Percentiles rank a stretch among this genome's conserved stretches.
Evolutionary conservation across 2,113 vertebrate species (phyloP).

Genomic region (Prionailurus viverrinus): DNA sequence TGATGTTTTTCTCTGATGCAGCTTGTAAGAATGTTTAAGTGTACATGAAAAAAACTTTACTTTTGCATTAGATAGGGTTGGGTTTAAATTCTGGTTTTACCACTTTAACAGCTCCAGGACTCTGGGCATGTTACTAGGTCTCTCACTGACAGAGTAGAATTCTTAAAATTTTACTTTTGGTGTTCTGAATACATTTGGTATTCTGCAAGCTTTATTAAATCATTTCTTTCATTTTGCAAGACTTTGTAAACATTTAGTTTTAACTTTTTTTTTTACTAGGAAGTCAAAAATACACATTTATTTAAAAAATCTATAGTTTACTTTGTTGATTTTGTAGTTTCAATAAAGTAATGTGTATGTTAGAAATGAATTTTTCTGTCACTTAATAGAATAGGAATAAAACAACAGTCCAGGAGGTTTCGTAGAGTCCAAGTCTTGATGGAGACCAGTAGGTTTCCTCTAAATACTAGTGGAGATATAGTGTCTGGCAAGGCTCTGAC

Average conservation of each 20-base stretch:
- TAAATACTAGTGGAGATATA: not conserved
- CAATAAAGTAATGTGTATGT: not conserved
- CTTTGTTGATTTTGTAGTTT: conserved; percentile 21
- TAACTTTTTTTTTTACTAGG: not conserved
- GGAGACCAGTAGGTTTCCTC: not conserved
- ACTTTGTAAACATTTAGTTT: not conserved
- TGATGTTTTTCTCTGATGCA: not conserved
- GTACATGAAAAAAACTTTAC: not conserved
- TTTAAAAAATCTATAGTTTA: conserved; percentile 10
- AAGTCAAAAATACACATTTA: not conserved
- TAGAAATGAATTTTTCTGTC: conserved; percentile 8
- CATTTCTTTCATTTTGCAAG: not conserved
- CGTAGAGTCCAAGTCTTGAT: not conserved
- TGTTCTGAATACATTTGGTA: not conserved
- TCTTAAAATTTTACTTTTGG: not conserved
- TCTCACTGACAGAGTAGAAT: not conserved
- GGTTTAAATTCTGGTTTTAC: not conserved
- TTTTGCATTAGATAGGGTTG: not conserved
- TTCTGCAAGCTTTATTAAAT: not conserved
- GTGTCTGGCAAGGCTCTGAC: not conserved
- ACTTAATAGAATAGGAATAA: not conserved
- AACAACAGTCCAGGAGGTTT: not conserved
- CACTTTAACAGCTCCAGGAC: not conserved
- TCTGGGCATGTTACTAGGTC: not conserved
- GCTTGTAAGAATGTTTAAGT: not conserved